Conservation (phyloP, 2,888 invertebrate species). For the Andrena marginata region DNA sequence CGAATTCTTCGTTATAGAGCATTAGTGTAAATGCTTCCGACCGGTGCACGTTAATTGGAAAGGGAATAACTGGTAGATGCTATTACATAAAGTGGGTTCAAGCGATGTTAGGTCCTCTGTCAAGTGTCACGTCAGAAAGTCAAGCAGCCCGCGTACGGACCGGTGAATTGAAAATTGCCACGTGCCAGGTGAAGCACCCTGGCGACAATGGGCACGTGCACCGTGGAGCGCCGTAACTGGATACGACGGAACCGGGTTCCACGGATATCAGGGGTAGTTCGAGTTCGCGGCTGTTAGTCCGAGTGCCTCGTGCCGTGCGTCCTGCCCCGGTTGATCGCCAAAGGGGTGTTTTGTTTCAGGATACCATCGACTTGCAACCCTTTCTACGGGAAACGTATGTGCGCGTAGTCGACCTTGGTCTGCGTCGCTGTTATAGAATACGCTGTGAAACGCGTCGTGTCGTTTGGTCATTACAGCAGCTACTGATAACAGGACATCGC, state of each 20-base stretch:
- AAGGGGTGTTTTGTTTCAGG: conserved; percentile 47
- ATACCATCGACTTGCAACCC: conserved; percentile 22
- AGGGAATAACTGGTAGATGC: conserved; percentile 3
- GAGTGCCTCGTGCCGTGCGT: conserved; percentile 41
- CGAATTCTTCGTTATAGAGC: not conserved
- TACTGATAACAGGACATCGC: not conserved
- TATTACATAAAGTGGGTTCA: conserved; percentile 25
- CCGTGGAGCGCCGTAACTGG: conserved; percentile 62
- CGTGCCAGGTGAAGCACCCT: conserved; percentile 81
- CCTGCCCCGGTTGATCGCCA: conserved; percentile 41
- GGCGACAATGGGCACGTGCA: conserved; percentile 78
- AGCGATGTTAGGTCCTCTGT: conserved; percentile 37
- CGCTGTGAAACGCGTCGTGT: not conserved
- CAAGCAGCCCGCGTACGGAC: conserved; percentile 69
- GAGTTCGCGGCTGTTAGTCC: conserved; percentile 53
- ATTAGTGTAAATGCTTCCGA: not conserved
- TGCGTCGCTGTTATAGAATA: not conserved
- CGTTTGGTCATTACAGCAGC: not conserved
- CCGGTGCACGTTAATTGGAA: conserved; percentile 25
- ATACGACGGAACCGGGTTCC: conserved; percentile 60
- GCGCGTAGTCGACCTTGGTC: not conserved
- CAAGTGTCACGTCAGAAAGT: conserved; percentile 74
- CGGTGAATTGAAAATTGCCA: conserved; percentile 79
- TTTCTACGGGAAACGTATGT: not conserved
- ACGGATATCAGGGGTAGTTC: conserved; percentile 64